Base-by-base conservation (phyloP, 64 coral and sea anemone species). In the Stichodactyla helianthus region DNA sequence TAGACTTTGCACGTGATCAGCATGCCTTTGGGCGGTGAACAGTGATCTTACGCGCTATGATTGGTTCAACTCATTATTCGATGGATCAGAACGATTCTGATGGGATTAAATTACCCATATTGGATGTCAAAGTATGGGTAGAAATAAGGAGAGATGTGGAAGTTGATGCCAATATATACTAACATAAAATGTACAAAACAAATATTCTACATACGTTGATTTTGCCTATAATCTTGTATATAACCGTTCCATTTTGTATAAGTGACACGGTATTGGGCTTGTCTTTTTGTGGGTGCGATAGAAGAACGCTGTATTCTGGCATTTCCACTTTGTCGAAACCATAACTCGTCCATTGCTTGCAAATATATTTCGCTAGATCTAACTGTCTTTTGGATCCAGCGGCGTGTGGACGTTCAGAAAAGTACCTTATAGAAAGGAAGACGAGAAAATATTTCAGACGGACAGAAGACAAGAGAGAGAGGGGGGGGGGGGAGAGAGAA, bases 281-380 rank as follows among this genome's bases (percentile, higher is more conserved):
- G 52, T 53, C 62, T 51, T 87, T 61, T 62, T 88, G 91, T 79
- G 94, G 94, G 11, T 55, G 55, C 17, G 94, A 90, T 0, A 96
- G 10, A 11, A 90, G 84, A 55, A 96, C 88, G 55, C 83, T 86
- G 77, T 96, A 96, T 27, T 88, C 88, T 15, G 88, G 79, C 51
- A 80, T 93, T 82, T 96, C 94, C 22, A 96, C 94, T 17, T 35
- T 28, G 87, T 94, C 79, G 56, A 96, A 96, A 6, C 83, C 83
- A 60, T 90, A 93, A 28, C 50, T 83, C 35, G 74, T 27, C 94
- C 94, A 96, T 71, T 51, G 88, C 44, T 54, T 59, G 50, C 85
- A 50, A 16, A 96, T 82, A 19, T 83, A 52, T 6, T 96, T 20
- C 10, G 87, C 83, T 13, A 96, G 79, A 0, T 55, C 74, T 19